phyloP scores from a whole-genome alignment of 64 coral and sea anemone species.

The Hydrozoanthus tunicans region DNA sequence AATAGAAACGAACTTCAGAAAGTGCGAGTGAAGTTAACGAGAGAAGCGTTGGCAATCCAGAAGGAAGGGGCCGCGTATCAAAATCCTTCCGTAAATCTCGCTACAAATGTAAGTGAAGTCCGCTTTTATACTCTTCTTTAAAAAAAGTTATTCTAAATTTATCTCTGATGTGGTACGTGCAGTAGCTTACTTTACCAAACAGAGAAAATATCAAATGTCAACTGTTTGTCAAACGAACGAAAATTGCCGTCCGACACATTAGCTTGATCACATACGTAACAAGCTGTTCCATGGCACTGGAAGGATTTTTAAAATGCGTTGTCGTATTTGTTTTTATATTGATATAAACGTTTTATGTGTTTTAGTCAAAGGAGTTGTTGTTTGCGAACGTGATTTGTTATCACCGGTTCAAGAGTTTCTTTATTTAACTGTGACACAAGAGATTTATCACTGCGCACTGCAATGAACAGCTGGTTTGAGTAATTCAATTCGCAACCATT shows the following conservation, averaged over 20 bases:
- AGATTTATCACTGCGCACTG: not conserved
- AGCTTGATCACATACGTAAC: not conserved
- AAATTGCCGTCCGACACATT: no score
- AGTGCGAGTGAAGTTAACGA: slow-evolving; percentile 86
- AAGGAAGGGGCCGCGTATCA: slow-evolving; percentile 63
- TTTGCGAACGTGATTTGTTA: no score
- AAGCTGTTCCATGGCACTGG: not conserved
- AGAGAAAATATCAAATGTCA: slow-evolving; percentile 46
- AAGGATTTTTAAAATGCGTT: not conserved
- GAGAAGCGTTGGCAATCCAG: slow-evolving; percentile 90
- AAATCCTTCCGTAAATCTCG: not conserved
- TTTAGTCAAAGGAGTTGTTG: not conserved
- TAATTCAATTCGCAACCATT: no score
- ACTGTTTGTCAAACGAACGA: not conserved
- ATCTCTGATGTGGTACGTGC: not conserved
- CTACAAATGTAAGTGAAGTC: slow-evolving; percentile 35
- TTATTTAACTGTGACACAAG: no score
- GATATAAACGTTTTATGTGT: slow-evolving; percentile 1
- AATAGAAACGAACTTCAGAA: slow-evolving; percentile 84
- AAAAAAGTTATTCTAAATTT: no score
- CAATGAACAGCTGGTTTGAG: not conserved
- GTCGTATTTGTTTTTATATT: slow-evolving; percentile 12
- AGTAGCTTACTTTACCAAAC: not conserved
- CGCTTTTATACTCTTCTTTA: not conserved
- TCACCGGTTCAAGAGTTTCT: no score